Evolutionary conservation across 2,888 invertebrate genomes (phyloP).

Genomic region (Macropis europaea): DNA sequence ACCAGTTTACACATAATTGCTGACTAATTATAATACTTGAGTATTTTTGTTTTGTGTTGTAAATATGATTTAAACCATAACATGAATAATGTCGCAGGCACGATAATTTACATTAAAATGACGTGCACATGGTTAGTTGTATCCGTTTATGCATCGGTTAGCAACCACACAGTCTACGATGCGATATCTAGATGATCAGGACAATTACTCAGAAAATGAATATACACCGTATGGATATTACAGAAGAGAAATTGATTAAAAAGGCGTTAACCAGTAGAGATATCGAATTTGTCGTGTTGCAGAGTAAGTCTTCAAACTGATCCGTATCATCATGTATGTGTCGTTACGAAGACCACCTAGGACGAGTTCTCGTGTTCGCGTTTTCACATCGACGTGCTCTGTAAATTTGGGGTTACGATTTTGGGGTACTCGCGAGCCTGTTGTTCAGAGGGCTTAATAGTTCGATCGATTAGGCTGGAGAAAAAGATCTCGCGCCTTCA

Average conservation of each 20-base stretch:
- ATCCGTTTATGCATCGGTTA: background rate
- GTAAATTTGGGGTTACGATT: slow-evolving; percentile 56
- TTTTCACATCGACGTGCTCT: slow-evolving; percentile 9
- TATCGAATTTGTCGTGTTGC: slow-evolving; percentile 16
- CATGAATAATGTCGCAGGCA: background rate
- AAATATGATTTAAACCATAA: too few relatives aligned
- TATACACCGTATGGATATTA: slow-evolving; percentile 18
- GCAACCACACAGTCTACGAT: background rate
- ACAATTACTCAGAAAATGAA: slow-evolving; percentile 36
- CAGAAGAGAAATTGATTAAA: slow-evolving; percentile 15
- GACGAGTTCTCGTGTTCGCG: slow-evolving; percentile 37
- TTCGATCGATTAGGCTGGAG: slow-evolving; percentile 65
- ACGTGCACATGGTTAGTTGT: background rate
- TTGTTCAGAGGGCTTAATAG: slow-evolving; percentile 60
- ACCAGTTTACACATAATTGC: too few relatives aligned
- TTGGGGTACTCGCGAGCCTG: slow-evolving; percentile 37
- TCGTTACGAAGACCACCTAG: slow-evolving; percentile 58
- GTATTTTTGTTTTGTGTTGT: too few relatives aligned
- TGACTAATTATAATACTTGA: too few relatives aligned
- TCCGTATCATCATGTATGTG: slow-evolving; percentile 22
- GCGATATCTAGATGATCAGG: background rate
- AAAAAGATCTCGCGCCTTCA: slow-evolving; percentile 34
- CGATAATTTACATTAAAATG: background rate
- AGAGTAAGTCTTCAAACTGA: slow-evolving; percentile 22
- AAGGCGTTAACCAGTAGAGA: slow-evolving; percentile 19